These are phyloP conservation scores for Geodia barretti DNA, from an alignment of 37 sponge, comb jelly and placozoan genomes.

Conservation along the genomic window DNA sequence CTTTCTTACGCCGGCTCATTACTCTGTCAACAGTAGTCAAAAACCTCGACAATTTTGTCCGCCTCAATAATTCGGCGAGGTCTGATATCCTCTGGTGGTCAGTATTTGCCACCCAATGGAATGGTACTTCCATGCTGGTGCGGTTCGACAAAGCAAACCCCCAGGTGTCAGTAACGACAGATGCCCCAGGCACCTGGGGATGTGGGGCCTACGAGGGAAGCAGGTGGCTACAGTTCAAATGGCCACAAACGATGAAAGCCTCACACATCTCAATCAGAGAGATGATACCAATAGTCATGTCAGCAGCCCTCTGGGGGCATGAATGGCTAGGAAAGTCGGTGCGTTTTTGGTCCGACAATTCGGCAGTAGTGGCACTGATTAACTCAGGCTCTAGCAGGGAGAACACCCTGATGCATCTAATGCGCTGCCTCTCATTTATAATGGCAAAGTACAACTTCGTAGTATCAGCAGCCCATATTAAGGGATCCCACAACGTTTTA, in stretches of 20 bases:
- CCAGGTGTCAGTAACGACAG: neutral
- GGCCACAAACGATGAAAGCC: neutral
- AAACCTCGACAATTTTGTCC: neutral
- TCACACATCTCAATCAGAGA: slow-evolving; percentile 7
- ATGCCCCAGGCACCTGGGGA: slow-evolving; percentile 5
- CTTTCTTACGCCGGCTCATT: slow-evolving; percentile 10
- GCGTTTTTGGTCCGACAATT: slow-evolving; percentile 12
- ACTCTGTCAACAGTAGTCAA: neutral
- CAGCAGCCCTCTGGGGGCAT: slow-evolving; percentile 12
- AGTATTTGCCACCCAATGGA: neutral
- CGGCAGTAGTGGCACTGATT: slow-evolving; percentile 21
- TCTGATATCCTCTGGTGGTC: slow-evolving; percentile 17
- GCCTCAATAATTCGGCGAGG: neutral
- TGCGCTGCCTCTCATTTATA: slow-evolving; percentile 25
- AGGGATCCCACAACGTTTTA: neutral
- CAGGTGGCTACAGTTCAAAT: slow-evolving; percentile 4
- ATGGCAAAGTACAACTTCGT: neutral
- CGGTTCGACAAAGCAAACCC: neutral
- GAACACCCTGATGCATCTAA: slow-evolving; percentile 22
- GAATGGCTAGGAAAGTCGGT: slow-evolving; percentile 24
- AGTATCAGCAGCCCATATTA: slow-evolving; percentile 3
- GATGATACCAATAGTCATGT: slow-evolving; percentile 12
- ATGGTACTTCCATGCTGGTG: neutral
- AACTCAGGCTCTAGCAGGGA: slow-evolving; percentile 22
- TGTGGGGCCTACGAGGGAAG: neutral